Conservation (phyloP, 2,888 invertebrate genomes). For the Bellardia pandia region DNA sequence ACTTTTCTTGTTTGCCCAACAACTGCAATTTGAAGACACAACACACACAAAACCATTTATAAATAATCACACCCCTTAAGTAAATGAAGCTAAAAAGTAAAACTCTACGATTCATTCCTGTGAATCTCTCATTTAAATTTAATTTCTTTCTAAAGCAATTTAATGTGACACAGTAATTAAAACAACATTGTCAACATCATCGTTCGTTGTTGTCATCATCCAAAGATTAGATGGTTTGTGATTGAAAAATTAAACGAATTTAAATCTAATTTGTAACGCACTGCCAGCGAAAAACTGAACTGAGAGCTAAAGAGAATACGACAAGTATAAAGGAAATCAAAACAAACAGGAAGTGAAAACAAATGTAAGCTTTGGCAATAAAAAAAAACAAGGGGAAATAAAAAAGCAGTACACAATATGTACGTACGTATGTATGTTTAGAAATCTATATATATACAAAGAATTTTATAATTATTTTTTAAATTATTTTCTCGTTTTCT, state of each 20-base stretch:
- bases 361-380: neutral
- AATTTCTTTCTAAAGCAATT: constrained; percentile 43
- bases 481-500: constrained; percentile 32
- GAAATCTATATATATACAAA: neutral
- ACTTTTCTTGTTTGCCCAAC: neutral
- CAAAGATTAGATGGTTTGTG: constrained; percentile 42
- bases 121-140: neutral
- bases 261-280: constrained; percentile 65
- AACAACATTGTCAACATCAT: constrained; percentile 53
- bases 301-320: neutral
- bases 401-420: neutral
- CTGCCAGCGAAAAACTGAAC: neutral
- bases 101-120: too few relatives aligned
- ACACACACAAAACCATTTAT: neutral
- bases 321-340: constrained; percentile 30
- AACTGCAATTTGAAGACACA: neutral
- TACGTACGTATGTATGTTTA: neutral
- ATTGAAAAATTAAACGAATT: constrained; percentile 69
- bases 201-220: neutral
- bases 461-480: constrained; percentile 38
- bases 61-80: neutral
- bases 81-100: too few relatives aligned
- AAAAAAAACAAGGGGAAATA: neutral
- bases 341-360: constrained; percentile 53
- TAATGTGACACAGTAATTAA: constrained; percentile 59